phyloP scores from a whole-genome alignment of 2,113 vertebrate species.

The Panthera tigris region DNA sequence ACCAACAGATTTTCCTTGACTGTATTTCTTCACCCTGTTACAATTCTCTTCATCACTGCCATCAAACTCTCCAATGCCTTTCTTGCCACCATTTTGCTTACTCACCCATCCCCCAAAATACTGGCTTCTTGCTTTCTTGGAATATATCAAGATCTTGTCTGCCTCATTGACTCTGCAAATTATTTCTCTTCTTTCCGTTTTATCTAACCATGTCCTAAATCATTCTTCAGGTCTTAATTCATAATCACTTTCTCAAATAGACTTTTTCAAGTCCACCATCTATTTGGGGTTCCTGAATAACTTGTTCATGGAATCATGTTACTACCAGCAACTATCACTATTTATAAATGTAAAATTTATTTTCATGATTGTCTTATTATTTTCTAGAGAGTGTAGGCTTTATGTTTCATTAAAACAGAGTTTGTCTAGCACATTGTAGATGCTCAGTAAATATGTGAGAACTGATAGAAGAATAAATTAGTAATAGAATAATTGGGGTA shows the following conservation, averaged over 20 bases:
- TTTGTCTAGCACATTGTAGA: neutral
- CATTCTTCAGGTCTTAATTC: neutral
- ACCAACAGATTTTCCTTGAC: neutral
- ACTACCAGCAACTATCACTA: neutral
- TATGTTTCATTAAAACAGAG: neutral
- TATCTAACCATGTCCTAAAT: neutral
- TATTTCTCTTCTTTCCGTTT: constrained; percentile 11
- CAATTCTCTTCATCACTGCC: neutral
- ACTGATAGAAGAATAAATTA: constrained; percentile 19
- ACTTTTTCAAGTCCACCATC: neutral
- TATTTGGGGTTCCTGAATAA: neutral
- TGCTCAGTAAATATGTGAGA: constrained; percentile 29
- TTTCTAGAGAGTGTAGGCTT: neutral
- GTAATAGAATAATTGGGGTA: neutral
- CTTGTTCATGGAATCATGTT: neutral
- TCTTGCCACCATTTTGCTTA: neutral
- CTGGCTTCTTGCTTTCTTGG: neutral
- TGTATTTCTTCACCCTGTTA: neutral
- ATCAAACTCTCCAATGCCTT: neutral
- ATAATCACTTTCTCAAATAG: neutral
- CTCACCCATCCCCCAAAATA: neutral
- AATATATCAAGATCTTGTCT: neutral
- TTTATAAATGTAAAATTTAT: neutral
- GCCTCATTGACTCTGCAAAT: neutral
- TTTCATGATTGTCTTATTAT: constrained; percentile 2